Conservation (phyloP, 2,888 invertebrate genomes). For the Apamea sordens region DNA sequence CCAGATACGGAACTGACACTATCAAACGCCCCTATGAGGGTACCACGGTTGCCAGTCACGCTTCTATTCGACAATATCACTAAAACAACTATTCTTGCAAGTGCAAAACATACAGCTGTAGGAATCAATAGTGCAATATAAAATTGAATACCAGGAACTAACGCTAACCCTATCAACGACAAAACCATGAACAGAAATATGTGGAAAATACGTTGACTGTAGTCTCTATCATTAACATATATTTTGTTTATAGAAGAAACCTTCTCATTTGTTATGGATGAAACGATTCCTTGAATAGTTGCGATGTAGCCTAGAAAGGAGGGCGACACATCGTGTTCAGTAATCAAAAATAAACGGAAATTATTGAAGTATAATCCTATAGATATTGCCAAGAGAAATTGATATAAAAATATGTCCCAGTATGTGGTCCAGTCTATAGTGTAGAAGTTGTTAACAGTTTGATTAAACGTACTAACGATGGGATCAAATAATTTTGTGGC, state of each 20-base stretch:
- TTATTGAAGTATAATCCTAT: slow-evolving; percentile 87
- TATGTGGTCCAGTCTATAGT: slow-evolving; percentile 87
- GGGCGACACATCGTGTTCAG: slow-evolving; percentile 84
- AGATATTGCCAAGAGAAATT: slow-evolving; percentile 87
- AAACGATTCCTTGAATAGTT: slow-evolving; percentile 86
- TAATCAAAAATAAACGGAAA: slow-evolving; percentile 85
- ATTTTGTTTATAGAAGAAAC: slow-evolving; percentile 82
- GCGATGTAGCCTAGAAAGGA: slow-evolving; percentile 89
- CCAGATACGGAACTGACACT: slow-evolving; percentile 90
- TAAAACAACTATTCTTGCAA: slow-evolving; percentile 85
- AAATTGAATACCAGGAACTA: slow-evolving; percentile 78
- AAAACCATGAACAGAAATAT: slow-evolving; percentile 82
- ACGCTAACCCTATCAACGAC: slow-evolving; percentile 82
- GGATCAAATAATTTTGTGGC: slow-evolving; percentile 68
- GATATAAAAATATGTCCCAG: slow-evolving; percentile 88
- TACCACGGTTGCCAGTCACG: slow-evolving; percentile 87
- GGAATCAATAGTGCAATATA: slow-evolving; percentile 85
- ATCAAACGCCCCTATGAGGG: slow-evolving; percentile 89
- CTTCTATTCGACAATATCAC: slow-evolving; percentile 87
- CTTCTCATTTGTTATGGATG: slow-evolving; percentile 84
- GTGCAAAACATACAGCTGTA: slow-evolving; percentile 84
- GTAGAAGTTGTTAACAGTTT: slow-evolving; percentile 82
- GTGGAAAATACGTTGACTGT: slow-evolving; percentile 82
- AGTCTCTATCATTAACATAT: slow-evolving; percentile 82
- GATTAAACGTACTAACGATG: slow-evolving; percentile 69